Base-by-base conservation (phyloP, 2,113 vertebrate species). In the Desmodus rotundus region DNA sequence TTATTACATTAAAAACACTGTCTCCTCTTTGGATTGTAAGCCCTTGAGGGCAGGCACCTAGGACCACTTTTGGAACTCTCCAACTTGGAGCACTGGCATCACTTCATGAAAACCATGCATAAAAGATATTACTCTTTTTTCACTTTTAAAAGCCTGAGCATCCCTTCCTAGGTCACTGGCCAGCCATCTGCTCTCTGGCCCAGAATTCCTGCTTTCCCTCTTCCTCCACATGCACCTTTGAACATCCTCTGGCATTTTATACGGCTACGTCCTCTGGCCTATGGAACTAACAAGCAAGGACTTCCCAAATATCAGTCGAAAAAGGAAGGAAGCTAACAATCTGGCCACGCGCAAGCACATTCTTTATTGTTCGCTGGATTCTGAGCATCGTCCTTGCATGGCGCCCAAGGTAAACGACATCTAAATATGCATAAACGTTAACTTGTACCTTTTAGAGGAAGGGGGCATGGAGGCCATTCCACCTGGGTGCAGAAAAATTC, bases 291-390 rank as follows among this genome's bases (percentile, higher is more conserved):
- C 87, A 80, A 87, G 73, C 89, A 91, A 89, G n/a, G 93, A 61
- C 28, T 50, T 89, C 94, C 94, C 70, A 2, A 17, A 95, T 93
- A 33, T 19, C 4, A 98, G 94, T 77, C 91, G 2, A 26, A 54
- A 86, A 96, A 82, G 81, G 85, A 97, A 98, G 85, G 88, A 96
- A 97, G 85, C 61, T 63, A 97, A 95, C 0, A 28, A 91, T 68
- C 63, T 20, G 67, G 96, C 92, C 96, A 96, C 0, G 0, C 0
- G 4, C 95, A 78, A 80, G 7, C 68, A 87, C 22, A 33, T 33
- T 96, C 93, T 45, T 6, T 84, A 36, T 41, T 95, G 81, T 86
- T 84, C 33, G 12, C 91, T 26, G 56, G 24, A 77, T 95, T 95
- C 84, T 36, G 31, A 3, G 52, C 4, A 0, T 28, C 96, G 97